Base-by-base conservation (phyloP, 2,888 invertebrate genomes). In the Pinctada fucata region DNA sequence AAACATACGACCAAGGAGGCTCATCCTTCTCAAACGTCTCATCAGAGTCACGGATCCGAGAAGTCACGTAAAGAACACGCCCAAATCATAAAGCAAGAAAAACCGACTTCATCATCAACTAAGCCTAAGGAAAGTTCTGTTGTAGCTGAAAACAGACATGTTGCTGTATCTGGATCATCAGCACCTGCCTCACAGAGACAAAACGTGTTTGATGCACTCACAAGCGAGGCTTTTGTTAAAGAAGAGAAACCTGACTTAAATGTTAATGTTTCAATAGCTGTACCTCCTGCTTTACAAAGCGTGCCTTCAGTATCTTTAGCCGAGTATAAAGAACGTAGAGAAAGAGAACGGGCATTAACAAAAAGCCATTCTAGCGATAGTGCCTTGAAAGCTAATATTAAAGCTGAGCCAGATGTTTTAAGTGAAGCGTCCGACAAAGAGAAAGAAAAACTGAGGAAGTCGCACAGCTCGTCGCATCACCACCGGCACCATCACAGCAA, bases 271-370 rank as follows among this genome's bases (percentile, higher is more conserved):
- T 64, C 72, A 8, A 72, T 69, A 63, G 75, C 66, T 6, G 3
- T 58, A 10, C 45, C 67, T 48, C 68, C 52, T 51, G 52, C 68
- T 31, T 49, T 49, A 8, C 13, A 51, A 16, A 66, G 63, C 6
- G 52, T 71, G 5, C 75, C 79, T 48, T 67, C 71, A 31, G 64
- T 74, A 16, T 71, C 79, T 47, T 67, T 63, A 3, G 75, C 75
- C 6, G 79, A 79, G 13, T 79, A 79, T 49, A 75, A 75, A 68
- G 79, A 79, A 63, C 65, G 79, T 47, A 75, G 49, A 63, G 79
- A 79, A 52, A 49, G 71, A 58, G 79, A 79, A 74, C 52, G 67
- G 31, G 79, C 72, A n/a, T 16, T 70, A 48, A 78, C 63, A 68
- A 78, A 74, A 71, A 74, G 74, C 66, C 64, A 63, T 47, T 64